Evolutionary conservation across 2,113 vertebrate species (phyloP).

Genomic region (Xenopus tropicalis): DNA sequence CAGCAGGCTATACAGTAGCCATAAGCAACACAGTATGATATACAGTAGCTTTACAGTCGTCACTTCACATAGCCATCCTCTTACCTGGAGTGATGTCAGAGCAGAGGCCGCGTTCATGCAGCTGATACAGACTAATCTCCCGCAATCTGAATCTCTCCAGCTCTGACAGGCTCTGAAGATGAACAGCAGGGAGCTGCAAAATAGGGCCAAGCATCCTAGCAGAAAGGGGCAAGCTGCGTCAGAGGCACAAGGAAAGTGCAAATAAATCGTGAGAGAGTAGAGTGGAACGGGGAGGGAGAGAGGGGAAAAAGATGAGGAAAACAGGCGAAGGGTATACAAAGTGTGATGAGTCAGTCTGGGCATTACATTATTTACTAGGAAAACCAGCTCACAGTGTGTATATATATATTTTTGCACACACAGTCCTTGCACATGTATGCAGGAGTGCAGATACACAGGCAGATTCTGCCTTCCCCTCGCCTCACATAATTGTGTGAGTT

Average conservation of each 20-base stretch:
- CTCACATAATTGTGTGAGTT: too few species aligned
- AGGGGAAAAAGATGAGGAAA: neutral
- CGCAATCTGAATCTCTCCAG: conserved; percentile 24
- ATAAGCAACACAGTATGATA: too few species aligned
- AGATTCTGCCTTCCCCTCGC: too few species aligned
- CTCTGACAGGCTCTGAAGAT: conserved; percentile 24
- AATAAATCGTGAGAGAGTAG: neutral
- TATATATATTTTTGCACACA: too few species aligned
- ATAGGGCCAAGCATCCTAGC: conserved; percentile 10
- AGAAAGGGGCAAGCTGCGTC: neutral
- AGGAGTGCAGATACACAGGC: too few species aligned
- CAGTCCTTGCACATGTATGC: too few species aligned
- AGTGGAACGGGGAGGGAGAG: neutral
- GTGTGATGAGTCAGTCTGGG: neutral
- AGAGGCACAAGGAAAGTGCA: neutral
- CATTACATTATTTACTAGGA: neutral
- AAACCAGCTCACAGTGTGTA: neutral
- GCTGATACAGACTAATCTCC: conserved; percentile 2
- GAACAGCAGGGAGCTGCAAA: neutral
- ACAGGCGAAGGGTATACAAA: neutral
- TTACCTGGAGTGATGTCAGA: conserved; percentile 14
- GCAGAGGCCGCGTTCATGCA: conserved; percentile 4
- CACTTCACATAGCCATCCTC: neutral
- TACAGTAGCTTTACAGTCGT: neutral
- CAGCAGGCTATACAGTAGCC: too few species aligned